Base-by-base conservation (phyloP, 2,113 vertebrate species). In the Alethe diademata region DNA sequence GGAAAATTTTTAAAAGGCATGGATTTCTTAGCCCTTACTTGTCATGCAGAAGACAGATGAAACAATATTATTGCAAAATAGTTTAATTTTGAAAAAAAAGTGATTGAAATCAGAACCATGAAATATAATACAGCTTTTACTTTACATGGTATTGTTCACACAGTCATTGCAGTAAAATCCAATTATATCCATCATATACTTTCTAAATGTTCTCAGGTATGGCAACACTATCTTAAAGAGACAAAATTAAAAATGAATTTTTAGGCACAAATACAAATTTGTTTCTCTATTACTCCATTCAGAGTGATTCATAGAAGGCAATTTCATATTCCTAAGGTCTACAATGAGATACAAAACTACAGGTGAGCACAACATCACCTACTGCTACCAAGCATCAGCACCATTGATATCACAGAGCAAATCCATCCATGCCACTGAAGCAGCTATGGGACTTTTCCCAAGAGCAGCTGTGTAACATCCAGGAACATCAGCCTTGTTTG, bases 51-150 rank as follows among this genome's bases (percentile, higher is more conserved):
- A 86, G 84, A 91, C 56, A 87, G 78, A 86, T 48, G 47, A 91
- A 84, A 75, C 50, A 88, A 6, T 61, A 66, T 50, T 85, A 69
- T 38, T 87, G 38, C 47, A 88, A 79, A 88, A 92, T 24, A 86
- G 64, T 69, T 43, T 87, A 72, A 85, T 92, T 91, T 64, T 61
- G 31, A 82, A 83, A 93, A 93, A 83, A 40, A 31, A 73, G 40
- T 58, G 75, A 86, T 53, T 94, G 87, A 73, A 96, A 73, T 78
- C 91, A 95, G 85, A 93, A 92, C 74, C 95, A 81, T 93, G 86
- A 95, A 89, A 88, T 89, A 47, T 40, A 88, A 93, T 56, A 60
- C 0, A 62, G 43, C 24, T 93, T 93, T 91, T 60, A 66, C 54
- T 93, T 96, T 42, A 70, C 86, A 87, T 0, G 29, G 72, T 64